Evolutionary conservation across 2,113 vertebrate species (phyloP).

Genomic region (Catharus fuscescens): DNA sequence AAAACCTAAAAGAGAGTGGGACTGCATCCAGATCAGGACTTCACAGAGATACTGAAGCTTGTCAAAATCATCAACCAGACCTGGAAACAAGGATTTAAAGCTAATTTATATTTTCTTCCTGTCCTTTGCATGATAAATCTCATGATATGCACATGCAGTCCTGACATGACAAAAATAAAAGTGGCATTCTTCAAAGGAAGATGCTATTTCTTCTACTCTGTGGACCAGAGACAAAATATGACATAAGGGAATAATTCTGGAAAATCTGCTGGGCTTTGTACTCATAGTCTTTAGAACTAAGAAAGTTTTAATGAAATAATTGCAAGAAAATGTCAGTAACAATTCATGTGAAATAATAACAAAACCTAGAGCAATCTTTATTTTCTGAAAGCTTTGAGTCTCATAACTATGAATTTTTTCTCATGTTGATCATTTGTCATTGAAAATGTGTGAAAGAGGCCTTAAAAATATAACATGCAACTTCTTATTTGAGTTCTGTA

Average conservation of each 20-base stretch:
- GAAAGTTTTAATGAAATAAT: background rate
- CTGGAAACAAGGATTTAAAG: background rate
- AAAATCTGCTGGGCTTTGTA: background rate
- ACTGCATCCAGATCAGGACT: background rate
- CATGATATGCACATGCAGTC: background rate
- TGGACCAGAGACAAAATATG: background rate
- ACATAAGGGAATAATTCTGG: background rate
- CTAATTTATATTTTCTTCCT: background rate
- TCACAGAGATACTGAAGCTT: background rate
- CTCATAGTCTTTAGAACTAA: background rate
- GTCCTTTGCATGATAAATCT: background rate
- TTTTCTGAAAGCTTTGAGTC: background rate
- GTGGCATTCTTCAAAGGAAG: background rate
- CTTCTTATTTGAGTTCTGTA: background rate
- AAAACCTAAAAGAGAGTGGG: background rate
- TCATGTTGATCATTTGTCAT: background rate
- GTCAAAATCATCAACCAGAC: background rate
- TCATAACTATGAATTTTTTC: background rate
- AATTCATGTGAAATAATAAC: background rate
- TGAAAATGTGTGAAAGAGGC: constrained; percentile 18
- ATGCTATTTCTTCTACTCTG: background rate
- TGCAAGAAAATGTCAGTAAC: background rate
- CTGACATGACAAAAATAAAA: background rate
- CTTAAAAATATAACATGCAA: constrained; percentile 10
- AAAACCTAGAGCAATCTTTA: background rate